Base-by-base conservation (phyloP, 53 echinoderm and acorn worm genomes). In the Henricia sp. region DNA sequence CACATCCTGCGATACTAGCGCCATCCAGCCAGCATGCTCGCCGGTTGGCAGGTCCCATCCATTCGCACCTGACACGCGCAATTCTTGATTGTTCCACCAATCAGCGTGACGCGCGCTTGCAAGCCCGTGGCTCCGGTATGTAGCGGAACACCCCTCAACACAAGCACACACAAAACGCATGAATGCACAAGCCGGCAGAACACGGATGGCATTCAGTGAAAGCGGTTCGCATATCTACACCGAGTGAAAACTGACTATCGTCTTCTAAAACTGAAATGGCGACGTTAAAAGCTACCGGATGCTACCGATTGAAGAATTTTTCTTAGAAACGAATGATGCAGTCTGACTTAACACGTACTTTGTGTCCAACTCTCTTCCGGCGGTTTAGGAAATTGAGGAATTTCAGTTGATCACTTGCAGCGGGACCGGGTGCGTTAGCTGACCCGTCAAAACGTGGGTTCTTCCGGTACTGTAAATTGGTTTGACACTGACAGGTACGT, bases 401-500 rank as follows among this genome's bases (percentile, higher is more conserved):
- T 29, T 36, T 19, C 6, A 23, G 62, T 48, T 19, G n/a, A 19
- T 51, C 2, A 43, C 40, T 33, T 50, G 40, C 6, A 28, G 41
- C 17, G 43, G 80, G 63, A 43, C 38, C 27, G 80, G 63, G 44
- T 48, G 63, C 64, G 21, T 34, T 17, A 42, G 33, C 25, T 80
- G 44, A 62, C 50, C 80, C 43, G 43, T 43, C n/a, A 43, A 32
- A 30, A 28, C 34, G 44, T 29, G 44, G 80, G 46, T 25, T 62
- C 48, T 34, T 80, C 40, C 64, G 80, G 80, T 80, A 57, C 14
- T 35, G 21, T 63, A 80, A 48, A 29, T 80, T 33, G 80, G 64
- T 17, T 44, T 80, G 80, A 80, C 80, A 80, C 37, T 80, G 80
- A 80, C 80, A 80, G 80, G 80, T 80, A 50, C 80, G 33, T 80